Evolutionary conservation across 2,797 vertebrate species (phyloP).

Genomic region (Bovichtus variegatus): DNA sequence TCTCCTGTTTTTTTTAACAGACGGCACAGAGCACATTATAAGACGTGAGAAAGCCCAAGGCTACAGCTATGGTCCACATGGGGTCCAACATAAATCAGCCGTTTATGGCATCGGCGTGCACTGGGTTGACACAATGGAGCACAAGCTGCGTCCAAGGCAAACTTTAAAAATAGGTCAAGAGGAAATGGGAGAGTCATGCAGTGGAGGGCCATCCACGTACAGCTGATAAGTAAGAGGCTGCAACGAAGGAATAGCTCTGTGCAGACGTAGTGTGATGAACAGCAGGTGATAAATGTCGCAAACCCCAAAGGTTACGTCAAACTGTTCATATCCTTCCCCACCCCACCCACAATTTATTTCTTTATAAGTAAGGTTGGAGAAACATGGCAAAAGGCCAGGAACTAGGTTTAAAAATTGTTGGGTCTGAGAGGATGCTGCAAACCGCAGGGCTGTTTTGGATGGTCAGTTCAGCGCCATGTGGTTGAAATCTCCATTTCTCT

Average conservation of each 20-base stretch:
- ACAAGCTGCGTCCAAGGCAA: conserved; percentile 56
- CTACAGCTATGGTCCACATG: conserved; percentile 21
- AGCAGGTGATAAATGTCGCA: neutral
- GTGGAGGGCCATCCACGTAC: conserved; percentile 35
- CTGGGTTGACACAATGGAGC: conserved; percentile 34
- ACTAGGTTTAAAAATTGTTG: conserved; percentile 45
- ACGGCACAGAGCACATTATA: neutral
- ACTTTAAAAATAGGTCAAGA: conserved; percentile 70
- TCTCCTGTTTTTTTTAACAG: conserved; percentile 29
- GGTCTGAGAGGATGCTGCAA: conserved; percentile 59
- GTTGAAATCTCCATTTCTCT: conserved; percentile 67
- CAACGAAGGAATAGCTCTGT: neutral
- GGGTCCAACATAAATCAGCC: conserved; percentile 65
- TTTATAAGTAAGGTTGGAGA: conserved; percentile 25
- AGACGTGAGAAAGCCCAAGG: conserved; percentile 24
- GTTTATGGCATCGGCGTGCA: conserved; percentile 56
- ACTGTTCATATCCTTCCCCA: conserved; percentile 7
- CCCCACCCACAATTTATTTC: neutral
- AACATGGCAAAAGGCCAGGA: conserved; percentile 11
- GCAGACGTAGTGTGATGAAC: neutral
- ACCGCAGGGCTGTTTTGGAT: conserved; percentile 63
- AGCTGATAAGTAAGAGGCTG: conserved; percentile 49
- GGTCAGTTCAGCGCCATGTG: conserved; percentile 63
- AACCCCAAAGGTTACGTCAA: neutral
- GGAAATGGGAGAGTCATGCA: conserved; percentile 47